Conservation (phyloP, 2,888 invertebrate genomes). For the Habrosyne pyritoides region DNA sequence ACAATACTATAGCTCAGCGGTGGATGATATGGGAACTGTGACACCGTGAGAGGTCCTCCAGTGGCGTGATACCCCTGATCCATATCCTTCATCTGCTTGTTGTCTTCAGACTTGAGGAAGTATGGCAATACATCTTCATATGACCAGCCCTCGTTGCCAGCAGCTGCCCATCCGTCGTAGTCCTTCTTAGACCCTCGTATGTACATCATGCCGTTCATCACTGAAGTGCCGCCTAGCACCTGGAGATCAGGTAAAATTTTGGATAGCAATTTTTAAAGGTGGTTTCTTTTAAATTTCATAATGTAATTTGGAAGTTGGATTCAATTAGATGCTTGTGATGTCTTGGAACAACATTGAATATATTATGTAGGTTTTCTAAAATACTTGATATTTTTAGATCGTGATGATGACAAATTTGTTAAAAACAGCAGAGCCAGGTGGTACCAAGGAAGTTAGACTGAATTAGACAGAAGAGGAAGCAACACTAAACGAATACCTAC, state of each 20-base stretch:
- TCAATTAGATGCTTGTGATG: no score
- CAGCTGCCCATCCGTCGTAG: constrained; percentile 93
- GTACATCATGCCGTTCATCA: constrained; percentile 98
- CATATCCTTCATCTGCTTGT: constrained; percentile 87
- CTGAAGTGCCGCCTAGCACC: constrained; percentile 96
- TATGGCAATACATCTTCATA: constrained; percentile 95
- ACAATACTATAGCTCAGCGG: constrained; percentile 91
- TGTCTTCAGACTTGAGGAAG: constrained; percentile 94
- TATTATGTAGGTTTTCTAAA: no score
- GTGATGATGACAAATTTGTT: no score
- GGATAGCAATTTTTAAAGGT: no score
- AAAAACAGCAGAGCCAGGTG: no score
- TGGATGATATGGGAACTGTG: constrained; percentile 93
- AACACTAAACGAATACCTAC: no score
- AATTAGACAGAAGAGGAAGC: no score
- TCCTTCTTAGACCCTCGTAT: constrained; percentile 94
- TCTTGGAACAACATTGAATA: no score
- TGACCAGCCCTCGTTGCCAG: constrained; percentile 95
- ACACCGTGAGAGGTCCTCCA: constrained; percentile 90
- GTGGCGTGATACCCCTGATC: constrained; percentile 90
- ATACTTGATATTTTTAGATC: no score
- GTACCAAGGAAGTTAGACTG: no score
- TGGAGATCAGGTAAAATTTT: constrained; percentile 52
- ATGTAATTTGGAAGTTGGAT: no score
- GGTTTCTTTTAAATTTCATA: no score